Evolutionary conservation across 2,113 vertebrate species (phyloP).

Genomic region (Stegostoma tigrinum): DNA sequence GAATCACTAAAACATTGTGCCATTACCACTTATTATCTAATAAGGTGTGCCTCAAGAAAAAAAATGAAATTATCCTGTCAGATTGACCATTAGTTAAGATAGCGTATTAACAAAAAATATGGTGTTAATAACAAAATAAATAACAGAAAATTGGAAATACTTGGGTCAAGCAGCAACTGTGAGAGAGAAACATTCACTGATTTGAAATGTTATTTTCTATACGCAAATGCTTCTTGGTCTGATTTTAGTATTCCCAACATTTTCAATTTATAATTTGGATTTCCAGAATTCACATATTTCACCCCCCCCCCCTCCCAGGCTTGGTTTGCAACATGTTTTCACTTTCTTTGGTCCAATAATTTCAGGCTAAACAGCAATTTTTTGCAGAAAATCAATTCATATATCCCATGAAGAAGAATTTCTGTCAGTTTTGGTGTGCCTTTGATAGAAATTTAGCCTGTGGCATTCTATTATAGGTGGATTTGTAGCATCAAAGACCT

Average conservation of each 20-base stretch:
- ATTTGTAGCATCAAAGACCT: neutral
- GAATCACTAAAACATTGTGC: neutral
- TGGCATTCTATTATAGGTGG: neutral
- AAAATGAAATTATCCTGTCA: neutral
- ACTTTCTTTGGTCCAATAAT: neutral
- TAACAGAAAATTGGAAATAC: neutral
- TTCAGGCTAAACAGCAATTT: neutral
- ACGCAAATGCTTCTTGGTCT: neutral
- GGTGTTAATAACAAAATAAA: neutral
- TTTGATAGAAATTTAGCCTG: neutral
- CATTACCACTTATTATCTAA: neutral
- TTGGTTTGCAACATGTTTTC: slow-evolving; percentile 4
- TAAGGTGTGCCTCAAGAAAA: neutral
- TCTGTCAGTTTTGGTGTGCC: neutral
- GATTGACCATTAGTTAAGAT: neutral
- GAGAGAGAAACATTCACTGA: neutral
- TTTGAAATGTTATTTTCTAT: neutral
- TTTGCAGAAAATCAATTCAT: neutral
- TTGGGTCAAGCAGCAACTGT: neutral
- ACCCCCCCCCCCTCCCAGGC: too few species aligned
- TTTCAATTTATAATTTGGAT: neutral
- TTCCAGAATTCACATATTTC: neutral
- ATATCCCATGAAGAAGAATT: neutral
- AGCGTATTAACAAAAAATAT: neutral
- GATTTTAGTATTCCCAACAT: neutral